Percentiles rank a stretch among this genome's conserved stretches.
phyloP scores from a whole-genome alignment of 2,888 invertebrate genomes.

The Drosophila diplacantha region DNA sequence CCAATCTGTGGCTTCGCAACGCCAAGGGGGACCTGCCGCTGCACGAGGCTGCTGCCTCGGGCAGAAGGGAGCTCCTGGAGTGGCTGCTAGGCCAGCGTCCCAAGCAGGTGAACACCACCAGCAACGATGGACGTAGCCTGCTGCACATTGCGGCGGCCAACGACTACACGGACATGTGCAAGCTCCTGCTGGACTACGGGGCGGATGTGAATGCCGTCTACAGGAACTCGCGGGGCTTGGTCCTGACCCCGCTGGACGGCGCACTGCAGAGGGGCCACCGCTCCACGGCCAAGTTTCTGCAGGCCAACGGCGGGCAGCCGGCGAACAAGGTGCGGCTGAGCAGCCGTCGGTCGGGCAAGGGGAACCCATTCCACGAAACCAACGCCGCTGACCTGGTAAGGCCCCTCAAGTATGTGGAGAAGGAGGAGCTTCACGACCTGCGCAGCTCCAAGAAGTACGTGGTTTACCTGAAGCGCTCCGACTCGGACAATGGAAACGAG shows the following conservation, averaged over 20 bases:
- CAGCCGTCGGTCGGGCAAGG: constrained; percentile 57
- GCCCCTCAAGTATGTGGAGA: constrained; percentile 76
- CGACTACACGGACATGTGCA: constrained; percentile 96
- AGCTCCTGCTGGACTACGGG: constrained; percentile 88
- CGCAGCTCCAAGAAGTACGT: constrained; percentile 75
- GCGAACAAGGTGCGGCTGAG: constrained; percentile 82
- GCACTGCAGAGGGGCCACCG: constrained; percentile 91
- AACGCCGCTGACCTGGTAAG: constrained; percentile 72
- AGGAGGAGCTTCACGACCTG: constrained; percentile 74
- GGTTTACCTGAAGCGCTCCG: constrained; percentile 74
- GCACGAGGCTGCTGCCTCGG: constrained; percentile 96
- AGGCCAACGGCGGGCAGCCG: constrained; percentile 92
- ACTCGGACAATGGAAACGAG: constrained; percentile 63
- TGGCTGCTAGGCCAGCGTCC: constrained; percentile 92
- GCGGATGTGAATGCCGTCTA: constrained; percentile 92
- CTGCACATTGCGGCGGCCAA: constrained; percentile 96
- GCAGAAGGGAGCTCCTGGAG: constrained; percentile 90
- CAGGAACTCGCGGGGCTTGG: constrained; percentile 88
- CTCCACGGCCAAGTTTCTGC: constrained; percentile 94
- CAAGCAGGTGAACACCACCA: constrained; percentile 90
- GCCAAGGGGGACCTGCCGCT: constrained; percentile 96
- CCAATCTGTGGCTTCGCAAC: constrained; percentile 94
- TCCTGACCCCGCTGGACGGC: constrained; percentile 94
- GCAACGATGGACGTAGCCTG: constrained; percentile 94
- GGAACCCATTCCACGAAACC: constrained; percentile 75